Base-by-base conservation (phyloP, 1,140 invertebrate species). In the Leucophenga varia region DNA sequence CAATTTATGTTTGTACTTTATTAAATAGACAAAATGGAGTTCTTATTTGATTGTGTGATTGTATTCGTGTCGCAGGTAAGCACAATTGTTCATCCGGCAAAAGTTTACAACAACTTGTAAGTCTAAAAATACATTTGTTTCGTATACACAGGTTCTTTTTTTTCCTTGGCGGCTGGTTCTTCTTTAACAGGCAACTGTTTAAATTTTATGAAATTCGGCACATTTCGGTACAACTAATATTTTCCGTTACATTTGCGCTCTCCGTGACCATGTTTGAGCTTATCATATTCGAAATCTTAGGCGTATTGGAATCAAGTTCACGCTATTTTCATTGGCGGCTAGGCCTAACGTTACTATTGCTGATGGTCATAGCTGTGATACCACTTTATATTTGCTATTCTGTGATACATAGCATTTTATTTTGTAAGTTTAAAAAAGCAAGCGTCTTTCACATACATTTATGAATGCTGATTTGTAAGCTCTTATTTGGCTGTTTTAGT, bases 201-300 rank as follows among this genome's bases (percentile, higher is more conserved):
- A 86, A 90, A 60, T 94, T 99, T 76, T 99, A 99, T 83, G 97
- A 99, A 82, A 92, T 97, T 2, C 90, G 96, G 71, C 93, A 98
- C 74, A 84, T 86, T 51, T 78, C 95, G 36, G 94, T 99, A 6
- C 92, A 98, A 73, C 77, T 98, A 3, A 93, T 98, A 63, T 99
- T 99, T 77, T 97, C 95, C 1, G 83, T 90, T 5, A 99, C 95
- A 31, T 97, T 99, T 76, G 89, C 97, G 4, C 77, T 99, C 3
- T 99, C 96, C 12, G 98, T 97, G 73, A 97, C 94, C 4, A 97
- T 99, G 93, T 99, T 99, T 79, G 97, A 99, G 76, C 80, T 99
- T 18, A 98, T 99, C 51, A 99, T 99, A 75, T 99, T 99, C 82
- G 97, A 99, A 81, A 99, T 99, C 69, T 79, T 98, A 40, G 95